Evolutionary conservation across 2,113 vertebrate genomes (phyloP).

Genomic region (Ciconia boyciana): DNA sequence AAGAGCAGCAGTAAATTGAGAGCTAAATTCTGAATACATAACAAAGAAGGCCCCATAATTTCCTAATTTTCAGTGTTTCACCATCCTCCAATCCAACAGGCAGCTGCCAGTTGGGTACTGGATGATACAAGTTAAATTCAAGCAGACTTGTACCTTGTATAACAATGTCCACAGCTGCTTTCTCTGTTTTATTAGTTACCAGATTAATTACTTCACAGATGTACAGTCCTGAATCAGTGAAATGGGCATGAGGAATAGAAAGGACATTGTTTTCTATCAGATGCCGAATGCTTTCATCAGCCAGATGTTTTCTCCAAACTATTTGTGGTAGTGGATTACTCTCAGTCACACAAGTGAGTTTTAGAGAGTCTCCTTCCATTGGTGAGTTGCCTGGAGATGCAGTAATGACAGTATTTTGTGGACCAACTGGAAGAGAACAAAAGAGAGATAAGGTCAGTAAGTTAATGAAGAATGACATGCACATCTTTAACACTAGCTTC

Average conservation of each 20-base stretch:
- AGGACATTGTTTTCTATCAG: background rate
- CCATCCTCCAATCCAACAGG: background rate
- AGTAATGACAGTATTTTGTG: constrained; percentile 31
- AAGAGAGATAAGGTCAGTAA: background rate
- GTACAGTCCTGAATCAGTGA: constrained; percentile 55
- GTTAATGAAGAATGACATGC: background rate
- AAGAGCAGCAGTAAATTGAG: background rate
- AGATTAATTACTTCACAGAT: constrained; percentile 58
- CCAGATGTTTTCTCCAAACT: constrained; percentile 44
- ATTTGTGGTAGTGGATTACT: constrained; percentile 41
- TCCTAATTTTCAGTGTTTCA: background rate
- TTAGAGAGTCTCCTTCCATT: constrained; percentile 7
- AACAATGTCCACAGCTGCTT: background rate
- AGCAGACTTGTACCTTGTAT: constrained; percentile 46
- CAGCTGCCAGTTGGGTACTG: background rate
- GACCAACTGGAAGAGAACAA: constrained; percentile 53
- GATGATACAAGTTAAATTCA: background rate
- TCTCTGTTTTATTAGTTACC: constrained; percentile 35
- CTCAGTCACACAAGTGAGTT: constrained; percentile 47
- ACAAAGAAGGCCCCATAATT: background rate
- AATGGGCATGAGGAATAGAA: background rate
- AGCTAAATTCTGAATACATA: background rate
- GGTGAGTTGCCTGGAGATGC: background rate
- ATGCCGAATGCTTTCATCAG: background rate
- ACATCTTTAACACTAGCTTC: background rate